These are phyloP conservation scores for Chelonus formosanus DNA, from an alignment of 2,888 invertebrate species.

Conservation along the genomic window DNA sequence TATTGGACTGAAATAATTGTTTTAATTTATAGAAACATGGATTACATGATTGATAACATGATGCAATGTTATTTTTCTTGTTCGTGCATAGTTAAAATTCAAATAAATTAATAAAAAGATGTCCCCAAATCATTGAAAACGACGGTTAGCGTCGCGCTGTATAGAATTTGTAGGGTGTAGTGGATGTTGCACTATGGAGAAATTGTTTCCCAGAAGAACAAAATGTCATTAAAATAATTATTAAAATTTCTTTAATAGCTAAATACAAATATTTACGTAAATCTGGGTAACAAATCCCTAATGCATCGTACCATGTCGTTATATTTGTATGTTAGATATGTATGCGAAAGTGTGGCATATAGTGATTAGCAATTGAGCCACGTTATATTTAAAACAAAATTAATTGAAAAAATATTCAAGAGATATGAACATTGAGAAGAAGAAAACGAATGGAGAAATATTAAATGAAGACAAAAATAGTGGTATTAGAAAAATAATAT, in stretches of 20 bases:
- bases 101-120: constrained; percentile 26
- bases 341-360: constrained; percentile 55
- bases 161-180: constrained; percentile 61
- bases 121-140: constrained; percentile 46
- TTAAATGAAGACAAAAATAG: background rate
- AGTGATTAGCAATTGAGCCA: constrained; percentile 52
- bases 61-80: too few relatives aligned
- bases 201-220: constrained; percentile 6
- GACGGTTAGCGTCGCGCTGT: constrained; percentile 60
- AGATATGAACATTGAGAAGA: background rate
- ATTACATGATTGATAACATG: too few relatives aligned
- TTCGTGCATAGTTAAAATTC: too few relatives aligned
- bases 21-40: background rate
- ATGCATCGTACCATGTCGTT: constrained; percentile 54
- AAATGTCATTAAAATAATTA: constrained; percentile 17
- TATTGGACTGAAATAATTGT: background rate
- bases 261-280: constrained; percentile 12
- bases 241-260: constrained; percentile 22
- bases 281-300: constrained; percentile 26
- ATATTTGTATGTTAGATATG: constrained; percentile 49
- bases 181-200: constrained; percentile 35
- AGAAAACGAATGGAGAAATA: constrained; percentile 11
- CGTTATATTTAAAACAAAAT: constrained; percentile 20
- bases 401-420: constrained; percentile 23
- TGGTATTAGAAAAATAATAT: too few relatives aligned